Conservation (phyloP, 2,113 vertebrate genomes). For the Anser cygnoides region DNA sequence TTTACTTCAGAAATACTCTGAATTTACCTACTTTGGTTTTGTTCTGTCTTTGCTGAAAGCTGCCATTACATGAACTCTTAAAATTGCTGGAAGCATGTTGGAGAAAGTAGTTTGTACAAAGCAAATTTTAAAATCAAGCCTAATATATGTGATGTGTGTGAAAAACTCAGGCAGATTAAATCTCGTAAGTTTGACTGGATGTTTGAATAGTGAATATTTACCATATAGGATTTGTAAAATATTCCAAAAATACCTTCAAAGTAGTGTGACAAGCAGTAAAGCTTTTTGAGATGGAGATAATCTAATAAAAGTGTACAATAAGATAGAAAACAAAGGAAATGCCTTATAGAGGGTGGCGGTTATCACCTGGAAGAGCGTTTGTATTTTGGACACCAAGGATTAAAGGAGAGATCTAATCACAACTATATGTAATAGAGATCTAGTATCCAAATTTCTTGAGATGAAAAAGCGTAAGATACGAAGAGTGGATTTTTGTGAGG, state of each 20-base stretch:
- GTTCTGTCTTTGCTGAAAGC: not conserved
- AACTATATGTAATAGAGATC: not conserved
- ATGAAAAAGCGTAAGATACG: not conserved
- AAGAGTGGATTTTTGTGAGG: not conserved
- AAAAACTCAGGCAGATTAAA: not conserved
- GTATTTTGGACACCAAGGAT: not conserved
- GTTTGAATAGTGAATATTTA: not conserved
- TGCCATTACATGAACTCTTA: not conserved
- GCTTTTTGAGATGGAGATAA: not conserved
- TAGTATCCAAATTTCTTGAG: not conserved
- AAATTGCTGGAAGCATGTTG: not conserved
- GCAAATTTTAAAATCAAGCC: not conserved
- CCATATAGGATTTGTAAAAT: not conserved
- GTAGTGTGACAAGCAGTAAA: not conserved
- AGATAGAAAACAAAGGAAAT: not conserved
- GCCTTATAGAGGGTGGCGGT: not conserved
- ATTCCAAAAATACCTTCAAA: not conserved
- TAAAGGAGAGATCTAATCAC: not conserved
- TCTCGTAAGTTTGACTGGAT: not conserved
- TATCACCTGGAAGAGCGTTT: not conserved
- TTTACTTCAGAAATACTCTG: not conserved
- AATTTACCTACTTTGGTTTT: not conserved
- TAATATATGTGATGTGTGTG: not conserved
- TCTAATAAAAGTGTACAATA: not conserved
- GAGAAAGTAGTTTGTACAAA: not conserved